Conservation (phyloP, 2,797 vertebrate species). For the Ciconia nigra region DNA sequence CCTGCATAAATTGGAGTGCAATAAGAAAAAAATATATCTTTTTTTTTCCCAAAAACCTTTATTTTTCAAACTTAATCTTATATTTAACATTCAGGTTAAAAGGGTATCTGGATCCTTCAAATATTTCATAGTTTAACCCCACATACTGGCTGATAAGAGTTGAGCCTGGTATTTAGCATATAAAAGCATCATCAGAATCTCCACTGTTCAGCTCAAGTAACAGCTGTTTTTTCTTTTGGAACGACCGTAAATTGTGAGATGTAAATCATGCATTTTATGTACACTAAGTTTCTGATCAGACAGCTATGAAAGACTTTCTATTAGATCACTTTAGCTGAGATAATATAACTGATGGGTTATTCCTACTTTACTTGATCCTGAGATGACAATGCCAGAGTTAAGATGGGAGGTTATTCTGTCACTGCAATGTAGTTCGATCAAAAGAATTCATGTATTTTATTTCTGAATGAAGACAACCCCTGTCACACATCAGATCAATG, state of each 20-base stretch:
- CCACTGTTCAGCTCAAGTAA: neutral
- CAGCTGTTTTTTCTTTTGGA: neutral
- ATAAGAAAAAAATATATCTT: neutral
- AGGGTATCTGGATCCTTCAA: neutral
- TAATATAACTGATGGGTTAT: neutral
- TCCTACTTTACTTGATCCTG: neutral
- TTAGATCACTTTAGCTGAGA: neutral
- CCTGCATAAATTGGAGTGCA: neutral
- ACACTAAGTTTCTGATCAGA: neutral
- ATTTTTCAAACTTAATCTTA: neutral
- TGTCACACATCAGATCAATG: neutral
- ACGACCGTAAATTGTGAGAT: neutral
- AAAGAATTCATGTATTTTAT: neutral
- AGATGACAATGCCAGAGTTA: neutral
- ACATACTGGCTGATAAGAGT: neutral
- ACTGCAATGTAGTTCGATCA: neutral
- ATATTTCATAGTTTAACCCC: neutral
- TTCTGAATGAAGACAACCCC: neutral
- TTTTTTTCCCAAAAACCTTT: rapidly evolving
- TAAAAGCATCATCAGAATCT: neutral
- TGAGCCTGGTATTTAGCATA: neutral
- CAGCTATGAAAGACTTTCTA: neutral
- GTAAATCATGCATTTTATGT: neutral
- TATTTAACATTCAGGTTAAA: neutral
- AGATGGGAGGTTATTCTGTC: neutral